These are phyloP conservation scores for Malachius bipustulatus DNA, from an alignment of 2,888 invertebrate genomes.

Conservation along the genomic window DNA sequence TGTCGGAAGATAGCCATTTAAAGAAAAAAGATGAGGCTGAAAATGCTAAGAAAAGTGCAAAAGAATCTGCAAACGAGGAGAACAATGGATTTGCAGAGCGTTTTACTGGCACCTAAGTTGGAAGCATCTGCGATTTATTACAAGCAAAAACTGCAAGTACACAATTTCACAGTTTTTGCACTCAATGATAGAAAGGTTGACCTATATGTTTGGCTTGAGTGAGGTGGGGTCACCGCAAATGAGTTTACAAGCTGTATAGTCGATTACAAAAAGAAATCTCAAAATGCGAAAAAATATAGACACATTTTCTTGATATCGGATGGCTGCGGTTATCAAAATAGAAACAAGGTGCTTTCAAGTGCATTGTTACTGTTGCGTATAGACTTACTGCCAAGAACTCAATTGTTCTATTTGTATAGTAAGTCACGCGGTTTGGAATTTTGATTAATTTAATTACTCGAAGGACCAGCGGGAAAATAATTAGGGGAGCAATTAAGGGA, in stretches of 20 bases:
- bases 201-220: slow-evolving; percentile 1
- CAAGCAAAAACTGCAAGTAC: slow-evolving; percentile 15
- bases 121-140: slow-evolving; percentile 14
- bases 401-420: too few relatives aligned
- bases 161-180: slow-evolving; percentile 14
- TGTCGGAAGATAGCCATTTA: slow-evolving; percentile 4
- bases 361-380: too few relatives aligned
- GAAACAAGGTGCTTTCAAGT: slow-evolving; percentile 3
- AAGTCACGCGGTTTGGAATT: too few relatives aligned
- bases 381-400: too few relatives aligned
- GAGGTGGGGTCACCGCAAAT: neutral
- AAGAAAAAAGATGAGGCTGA: neutral
- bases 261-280: slow-evolving; percentile 1
- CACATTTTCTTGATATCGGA: slow-evolving; percentile 1
- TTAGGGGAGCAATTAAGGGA: too few relatives aligned
- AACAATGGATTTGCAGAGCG: slow-evolving; percentile 16
- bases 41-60: neutral
- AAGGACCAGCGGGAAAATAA: too few relatives aligned
- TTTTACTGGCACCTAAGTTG: slow-evolving; percentile 13
- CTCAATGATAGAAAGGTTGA: slow-evolving; percentile 9
- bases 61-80: slow-evolving; percentile 1
- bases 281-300: neutral
- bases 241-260: slow-evolving; percentile 1
- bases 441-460: too few relatives aligned
- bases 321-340: slow-evolving; percentile 1